A percentile compares a stretch with the other conserved stretches of the same genome.
Conservation (phyloP, 2,888 invertebrate species). For the Apeira syringaria region DNA sequence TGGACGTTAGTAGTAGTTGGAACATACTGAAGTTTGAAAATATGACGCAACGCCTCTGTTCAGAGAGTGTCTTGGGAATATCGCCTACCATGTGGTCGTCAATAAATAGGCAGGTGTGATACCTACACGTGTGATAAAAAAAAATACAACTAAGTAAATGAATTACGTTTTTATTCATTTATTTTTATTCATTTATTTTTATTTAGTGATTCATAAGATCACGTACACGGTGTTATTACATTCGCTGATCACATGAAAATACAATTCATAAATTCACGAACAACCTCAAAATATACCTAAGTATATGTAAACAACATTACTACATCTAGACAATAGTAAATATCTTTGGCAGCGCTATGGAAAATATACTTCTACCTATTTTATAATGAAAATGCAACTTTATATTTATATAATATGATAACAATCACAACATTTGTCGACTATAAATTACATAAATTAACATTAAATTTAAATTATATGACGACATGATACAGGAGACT, state of each 20-base stretch:
- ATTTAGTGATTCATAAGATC: constrained; percentile 71
- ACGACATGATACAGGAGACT: constrained; percentile 53
- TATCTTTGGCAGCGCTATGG: constrained; percentile 84
- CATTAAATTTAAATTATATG: constrained; percentile 57
- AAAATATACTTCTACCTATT: constrained; percentile 80
- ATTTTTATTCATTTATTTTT: constrained; percentile 41
- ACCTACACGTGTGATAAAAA: no score
- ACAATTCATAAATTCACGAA: constrained; percentile 75
- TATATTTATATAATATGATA: constrained; percentile 62
- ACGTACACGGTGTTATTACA: constrained; percentile 72
- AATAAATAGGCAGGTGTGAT: no score
- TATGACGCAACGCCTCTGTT: no score
- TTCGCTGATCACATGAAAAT: constrained; percentile 73
- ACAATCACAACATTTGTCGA: constrained; percentile 81
- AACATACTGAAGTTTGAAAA: no score
- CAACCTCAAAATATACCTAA: constrained; percentile 78
- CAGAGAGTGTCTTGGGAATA: no score
- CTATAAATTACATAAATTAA: constrained; percentile 67
- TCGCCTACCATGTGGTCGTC: no score
- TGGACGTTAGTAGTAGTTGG: no score
- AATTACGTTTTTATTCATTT: no score
- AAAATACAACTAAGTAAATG: no score
- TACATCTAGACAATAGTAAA: constrained; percentile 77
- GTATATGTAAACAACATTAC: constrained; percentile 75
- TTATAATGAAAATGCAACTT: constrained; percentile 81